Evolutionary conservation across 2,113 vertebrate genomes (phyloP).

Genomic region (Oryzias woworae): DNA sequence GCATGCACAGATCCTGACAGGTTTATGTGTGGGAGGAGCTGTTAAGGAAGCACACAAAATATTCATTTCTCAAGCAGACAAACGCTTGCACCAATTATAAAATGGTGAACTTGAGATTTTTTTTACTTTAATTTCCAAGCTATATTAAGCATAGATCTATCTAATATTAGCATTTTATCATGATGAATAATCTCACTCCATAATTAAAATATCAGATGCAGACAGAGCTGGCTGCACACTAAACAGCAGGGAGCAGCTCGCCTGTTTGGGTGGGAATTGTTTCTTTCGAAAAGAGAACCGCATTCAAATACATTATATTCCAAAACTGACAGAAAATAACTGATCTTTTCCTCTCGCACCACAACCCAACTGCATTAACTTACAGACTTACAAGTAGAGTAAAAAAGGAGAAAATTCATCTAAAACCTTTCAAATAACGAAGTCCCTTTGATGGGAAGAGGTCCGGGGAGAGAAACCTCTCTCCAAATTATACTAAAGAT

Average conservation of each 20-base stretch:
- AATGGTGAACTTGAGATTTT: conserved; percentile 29
- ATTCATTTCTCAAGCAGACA: conserved; percentile 32
- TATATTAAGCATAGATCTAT: conserved; percentile 59
- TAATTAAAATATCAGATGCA: conserved; percentile 58
- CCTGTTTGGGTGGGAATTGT: conserved; percentile 64
- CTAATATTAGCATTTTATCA: conserved; percentile 62
- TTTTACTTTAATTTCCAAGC: conserved; percentile 42
- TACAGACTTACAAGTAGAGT: neutral
- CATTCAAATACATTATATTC: conserved; percentile 56
- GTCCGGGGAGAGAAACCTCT: conserved; percentile 24
- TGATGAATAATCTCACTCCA: conserved; percentile 69
- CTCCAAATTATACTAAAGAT: conserved; percentile 52
- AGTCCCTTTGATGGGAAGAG: conserved; percentile 42
- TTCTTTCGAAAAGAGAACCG: conserved; percentile 53
- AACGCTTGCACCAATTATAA: conserved; percentile 38
- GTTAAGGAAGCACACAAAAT: conserved; percentile 8
- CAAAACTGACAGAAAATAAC: conserved; percentile 4
- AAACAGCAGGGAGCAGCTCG: conserved; percentile 31
- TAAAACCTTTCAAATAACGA: conserved; percentile 45
- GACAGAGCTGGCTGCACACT: conserved; percentile 45
- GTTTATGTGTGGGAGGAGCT: conserved; percentile 5
- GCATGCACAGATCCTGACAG: conserved; percentile 6
- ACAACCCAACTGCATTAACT: neutral
- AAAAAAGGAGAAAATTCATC: conserved; percentile 26
- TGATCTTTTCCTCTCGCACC: neutral